These are phyloP conservation scores for Sula dactylatra DNA, from an alignment of 2,113 vertebrate genomes.

Conservation along the genomic window DNA sequence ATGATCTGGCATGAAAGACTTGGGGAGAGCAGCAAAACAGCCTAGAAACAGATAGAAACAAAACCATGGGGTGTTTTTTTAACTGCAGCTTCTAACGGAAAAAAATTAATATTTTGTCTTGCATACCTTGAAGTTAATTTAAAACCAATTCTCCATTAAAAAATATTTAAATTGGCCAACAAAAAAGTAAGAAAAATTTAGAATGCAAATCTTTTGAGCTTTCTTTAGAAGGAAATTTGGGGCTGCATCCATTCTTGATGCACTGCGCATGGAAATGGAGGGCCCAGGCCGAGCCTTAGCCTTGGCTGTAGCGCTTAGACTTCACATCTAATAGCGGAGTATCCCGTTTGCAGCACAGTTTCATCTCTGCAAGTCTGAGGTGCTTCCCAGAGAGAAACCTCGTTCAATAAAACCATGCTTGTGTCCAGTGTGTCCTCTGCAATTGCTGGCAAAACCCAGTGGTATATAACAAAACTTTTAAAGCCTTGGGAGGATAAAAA, in stretches of 20 bases:
- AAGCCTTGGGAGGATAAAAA: background rate
- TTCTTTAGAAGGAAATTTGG: background rate
- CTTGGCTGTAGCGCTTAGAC: accelerated
- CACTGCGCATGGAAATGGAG: background rate
- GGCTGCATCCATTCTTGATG: background rate
- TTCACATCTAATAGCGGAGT: background rate
- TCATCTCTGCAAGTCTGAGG: background rate
- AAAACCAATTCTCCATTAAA: background rate
- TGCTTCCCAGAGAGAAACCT: background rate
- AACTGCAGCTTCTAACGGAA: background rate
- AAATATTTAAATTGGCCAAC: background rate
- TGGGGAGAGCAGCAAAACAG: background rate
- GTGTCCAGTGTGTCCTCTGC: accelerated
- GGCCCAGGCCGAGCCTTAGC: background rate
- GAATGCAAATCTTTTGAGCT: background rate
- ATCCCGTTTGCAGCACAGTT: background rate
- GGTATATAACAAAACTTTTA: background rate
- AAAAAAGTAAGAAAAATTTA: background rate
- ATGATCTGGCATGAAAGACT: background rate
- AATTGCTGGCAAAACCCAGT: background rate
- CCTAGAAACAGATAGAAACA: background rate
- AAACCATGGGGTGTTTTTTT: background rate
- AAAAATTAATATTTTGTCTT: background rate
- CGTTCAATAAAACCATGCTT: background rate
- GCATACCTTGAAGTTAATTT: background rate